These are phyloP conservation scores for Tetranychus urticae DNA, from an alignment of 1,140 invertebrate genomes.

Conservation along the genomic window DNA sequence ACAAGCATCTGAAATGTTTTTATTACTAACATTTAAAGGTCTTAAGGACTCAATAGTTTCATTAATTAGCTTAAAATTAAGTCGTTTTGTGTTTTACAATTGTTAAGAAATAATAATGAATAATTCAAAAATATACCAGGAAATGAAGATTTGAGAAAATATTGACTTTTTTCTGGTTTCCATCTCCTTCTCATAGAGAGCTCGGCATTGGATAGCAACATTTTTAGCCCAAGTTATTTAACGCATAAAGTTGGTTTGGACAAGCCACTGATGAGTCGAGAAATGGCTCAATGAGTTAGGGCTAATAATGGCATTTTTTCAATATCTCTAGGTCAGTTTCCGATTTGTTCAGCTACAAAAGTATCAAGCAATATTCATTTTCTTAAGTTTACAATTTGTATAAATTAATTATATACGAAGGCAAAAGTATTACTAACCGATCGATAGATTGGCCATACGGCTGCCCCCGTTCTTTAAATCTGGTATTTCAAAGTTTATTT, in stretches of 20 bases:
- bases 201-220: slow-evolving; percentile 42
- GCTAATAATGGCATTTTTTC: slow-evolving; percentile 50
- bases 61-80: too few relatives aligned
- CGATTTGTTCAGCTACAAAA: slow-evolving; percentile 31
- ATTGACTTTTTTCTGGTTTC: slow-evolving; percentile 42
- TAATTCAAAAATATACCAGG: slow-evolving; percentile 35
- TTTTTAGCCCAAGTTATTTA: slow-evolving; percentile 43
- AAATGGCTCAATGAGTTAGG: slow-evolving; percentile 38
- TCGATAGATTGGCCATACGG: slow-evolving; percentile 33
- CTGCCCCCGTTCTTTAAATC: slow-evolving; percentile 42
- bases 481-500: slow-evolving; percentile 36
- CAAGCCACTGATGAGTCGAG: slow-evolving; percentile 53
- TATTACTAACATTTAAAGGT: too few relatives aligned
- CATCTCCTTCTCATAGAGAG: slow-evolving; percentile 50
- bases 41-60: too few relatives aligned
- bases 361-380: not conserved
- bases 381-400: not conserved
- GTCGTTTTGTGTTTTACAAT: too few relatives aligned
- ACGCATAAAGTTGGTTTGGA: slow-evolving; percentile 52
- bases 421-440: slow-evolving; percentile 23
- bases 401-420: too few relatives aligned
- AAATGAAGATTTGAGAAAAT: slow-evolving; percentile 63
- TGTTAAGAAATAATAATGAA: too few relatives aligned
- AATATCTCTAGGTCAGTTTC: slow-evolving; percentile 43
- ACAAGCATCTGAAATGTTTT: too few relatives aligned